These are phyloP conservation scores for Lycaena phlaeas DNA, from an alignment of 2,888 invertebrate species.

Conservation along the genomic window DNA sequence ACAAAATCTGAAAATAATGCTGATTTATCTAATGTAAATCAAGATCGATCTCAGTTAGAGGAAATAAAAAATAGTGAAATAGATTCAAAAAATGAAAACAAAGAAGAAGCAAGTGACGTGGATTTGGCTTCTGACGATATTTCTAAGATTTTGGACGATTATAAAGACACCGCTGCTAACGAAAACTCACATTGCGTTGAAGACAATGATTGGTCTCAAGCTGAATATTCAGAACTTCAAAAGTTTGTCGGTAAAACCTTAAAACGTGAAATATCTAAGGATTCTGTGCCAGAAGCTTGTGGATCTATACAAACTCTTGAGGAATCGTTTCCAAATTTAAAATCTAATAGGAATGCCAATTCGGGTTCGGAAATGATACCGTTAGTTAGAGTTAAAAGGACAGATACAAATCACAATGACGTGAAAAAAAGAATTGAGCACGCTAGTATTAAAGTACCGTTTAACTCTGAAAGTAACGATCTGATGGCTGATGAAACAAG, in stretches of 20 bases:
- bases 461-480: conserved; percentile 49
- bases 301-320: conserved; percentile 51
- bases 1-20: too few relatives aligned
- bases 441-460: conserved; percentile 47
- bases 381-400: conserved; percentile 55
- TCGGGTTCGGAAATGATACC: conserved; percentile 38
- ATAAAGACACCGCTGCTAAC: conserved; percentile 14
- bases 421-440: too few relatives aligned
- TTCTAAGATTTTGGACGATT: conserved; percentile 1
- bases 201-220: too few relatives aligned
- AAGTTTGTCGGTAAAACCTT: conserved; percentile 25
- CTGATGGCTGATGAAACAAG: conserved; percentile 67
- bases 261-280: conserved; percentile 36
- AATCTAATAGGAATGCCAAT: conserved; percentile 29
- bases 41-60: conserved; percentile 23
- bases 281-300: conserved; percentile 29
- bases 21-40: conserved; percentile 20
- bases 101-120: conserved; percentile 42
- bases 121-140: conserved; percentile 23
- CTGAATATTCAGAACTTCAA: conserved; percentile 8
- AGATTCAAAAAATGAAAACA: conserved; percentile 40
- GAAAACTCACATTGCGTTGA: too few relatives aligned
- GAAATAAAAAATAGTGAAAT: conserved; percentile 22
- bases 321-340: conserved; percentile 50
- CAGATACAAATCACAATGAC: conserved; percentile 29